These are phyloP conservation scores for Augiades crinisus DNA, from an alignment of 2,888 invertebrate species.

Conservation along the genomic window DNA sequence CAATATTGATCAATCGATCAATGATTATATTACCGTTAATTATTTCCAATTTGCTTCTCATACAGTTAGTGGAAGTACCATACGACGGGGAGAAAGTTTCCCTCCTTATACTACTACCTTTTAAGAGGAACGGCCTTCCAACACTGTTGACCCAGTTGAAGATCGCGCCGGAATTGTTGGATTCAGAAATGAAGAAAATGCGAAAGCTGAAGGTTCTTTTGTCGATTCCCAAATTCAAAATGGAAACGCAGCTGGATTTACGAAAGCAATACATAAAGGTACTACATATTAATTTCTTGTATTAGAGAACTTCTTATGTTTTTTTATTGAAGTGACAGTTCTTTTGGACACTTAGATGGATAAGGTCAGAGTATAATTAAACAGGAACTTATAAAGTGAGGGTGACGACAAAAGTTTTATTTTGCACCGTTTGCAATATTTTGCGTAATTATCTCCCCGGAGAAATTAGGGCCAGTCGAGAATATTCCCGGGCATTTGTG, in stretches of 20 bases:
- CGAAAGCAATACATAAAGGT: conserved; percentile 43
- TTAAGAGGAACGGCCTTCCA: conserved; percentile 79
- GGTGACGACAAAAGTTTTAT: too few relatives aligned
- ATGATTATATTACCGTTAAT: neutral
- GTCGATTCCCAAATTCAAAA: conserved; percentile 85
- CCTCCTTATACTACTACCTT: conserved; percentile 88
- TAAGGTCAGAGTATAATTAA: too few relatives aligned
- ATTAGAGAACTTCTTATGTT: too few relatives aligned
- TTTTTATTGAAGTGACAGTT: too few relatives aligned
- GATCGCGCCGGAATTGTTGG: conserved; percentile 42
- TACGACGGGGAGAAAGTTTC: conserved; percentile 83
- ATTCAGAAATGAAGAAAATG: conserved; percentile 70
- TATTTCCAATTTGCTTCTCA: too few relatives aligned
- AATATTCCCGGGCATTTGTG: too few relatives aligned
- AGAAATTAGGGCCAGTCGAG: too few relatives aligned
- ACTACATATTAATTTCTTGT: conserved; percentile 13
- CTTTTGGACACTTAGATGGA: too few relatives aligned
- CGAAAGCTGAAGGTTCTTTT: conserved; percentile 72
- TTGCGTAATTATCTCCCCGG: too few relatives aligned
- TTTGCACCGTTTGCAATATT: too few relatives aligned
- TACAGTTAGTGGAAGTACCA: conserved; percentile 85
- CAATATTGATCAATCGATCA: too few relatives aligned
- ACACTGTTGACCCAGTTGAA: conserved; percentile 44
- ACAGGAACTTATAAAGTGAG: too few relatives aligned
- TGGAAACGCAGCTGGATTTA: conserved; percentile 41